Base-by-base conservation (phyloP, 2,113 vertebrate species). In the Ornithorhynchus anatinus region DNA sequence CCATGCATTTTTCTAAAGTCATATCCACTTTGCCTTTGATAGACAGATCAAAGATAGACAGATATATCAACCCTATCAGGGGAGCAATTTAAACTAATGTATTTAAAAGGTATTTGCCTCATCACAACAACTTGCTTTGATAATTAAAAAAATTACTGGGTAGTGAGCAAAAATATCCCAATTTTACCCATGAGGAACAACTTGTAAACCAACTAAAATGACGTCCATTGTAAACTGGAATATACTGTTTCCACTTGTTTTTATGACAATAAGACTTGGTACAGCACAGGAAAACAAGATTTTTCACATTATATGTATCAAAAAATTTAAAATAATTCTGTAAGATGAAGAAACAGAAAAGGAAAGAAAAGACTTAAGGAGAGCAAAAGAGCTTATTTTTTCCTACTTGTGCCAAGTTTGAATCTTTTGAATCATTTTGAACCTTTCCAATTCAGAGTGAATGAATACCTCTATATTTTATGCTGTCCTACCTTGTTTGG, bases 31-130 rank as follows among this genome's bases (percentile, higher is more conserved):
- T n/a, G n/a, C n/a, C n/a, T n/a, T n/a, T n/a, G n/a, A n/a, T n/a
- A n/a, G n/a, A n/a, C n/a, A n/a, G n/a, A n/a, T n/a, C 69, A 32
- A 37, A 77, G 84, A 80, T 70, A 80, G 84, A 80, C 68, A 80
- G 69, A 83, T 5, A 13, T 0, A 10, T 69, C 69, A 73, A 17
- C 50, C 57, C 69, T 65, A 63, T 43, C 75, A 83, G 58, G 57
- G 15, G 4, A 53, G 58, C 56, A 45, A 81, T 79, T 75, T 70
- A 72, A 70, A 53, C 60, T 86, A 36, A 53, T 77, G 51, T 52
- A 33, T 58, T 72, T 79, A 50, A 52, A 77, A 72, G 14, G 70
- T 77, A 83, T 61, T 22, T 70, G 59, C 53, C 35, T 60, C 67
- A 65, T 71, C 72, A 69, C 29, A 75, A 50, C 38, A 82, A 59